Conservation (phyloP, 2,888 invertebrate species). For the Amphipoea oculea region DNA sequence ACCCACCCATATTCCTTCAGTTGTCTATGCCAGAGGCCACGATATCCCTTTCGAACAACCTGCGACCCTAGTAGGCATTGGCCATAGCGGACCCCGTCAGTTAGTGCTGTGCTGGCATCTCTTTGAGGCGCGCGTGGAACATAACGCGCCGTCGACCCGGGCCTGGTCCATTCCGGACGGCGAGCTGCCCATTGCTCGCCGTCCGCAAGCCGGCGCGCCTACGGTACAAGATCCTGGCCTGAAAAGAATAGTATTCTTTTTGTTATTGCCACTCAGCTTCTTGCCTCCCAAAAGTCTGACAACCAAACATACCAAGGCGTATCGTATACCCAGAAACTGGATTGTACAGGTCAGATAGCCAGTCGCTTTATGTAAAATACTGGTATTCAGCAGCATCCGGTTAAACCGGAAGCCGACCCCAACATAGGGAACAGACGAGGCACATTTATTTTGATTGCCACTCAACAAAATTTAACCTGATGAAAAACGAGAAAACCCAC, state of each 20-base stretch:
- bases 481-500: constrained; percentile 4
- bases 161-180: too few species aligned
- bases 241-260: not conserved
- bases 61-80: too few species aligned
- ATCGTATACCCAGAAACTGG: not conserved
- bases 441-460: not conserved
- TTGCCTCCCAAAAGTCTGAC: not conserved
- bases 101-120: too few species aligned
- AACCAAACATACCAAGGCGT: not conserved
- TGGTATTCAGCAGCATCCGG: not conserved
- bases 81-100: too few species aligned
- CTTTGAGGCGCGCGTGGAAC: too few species aligned
- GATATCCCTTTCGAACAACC: too few species aligned
- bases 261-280: not conserved
- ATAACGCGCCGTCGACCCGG: too few species aligned
- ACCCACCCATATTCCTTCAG: too few species aligned
- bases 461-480: not conserved
- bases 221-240: not conserved
- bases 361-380: not conserved
- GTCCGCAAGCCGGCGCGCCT: too few species aligned
- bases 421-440: not conserved
- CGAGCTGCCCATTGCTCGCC: too few species aligned
- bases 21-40: too few species aligned
- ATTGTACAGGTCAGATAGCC: not conserved
- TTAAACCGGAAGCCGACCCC: not conserved